phyloP scores from a whole-genome alignment of 2,113 vertebrate species.

The Pan troglodytes region NHGRI_mPanTro3-v2.1_pri NC_072410.2:36143001-36143500 shows the following conservation, averaged over 20 bases:
- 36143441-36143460: neutral
- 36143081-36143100: neutral
- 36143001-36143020: constrained; percentile 7
- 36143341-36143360: too few species aligned
- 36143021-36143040: constrained; percentile 36
- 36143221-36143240: too few species aligned
- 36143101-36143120: too few species aligned
- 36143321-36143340: too few species aligned
- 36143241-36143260: too few species aligned
- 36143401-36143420: neutral
- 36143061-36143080: neutral
- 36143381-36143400: neutral
- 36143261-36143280: neutral
- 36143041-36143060: constrained; percentile 18
- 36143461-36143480: too few species aligned
- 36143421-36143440: neutral
- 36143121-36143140: too few species aligned
- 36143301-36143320: neutral
- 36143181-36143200: too few species aligned
- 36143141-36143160: too few species aligned
- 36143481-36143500: too few species aligned
- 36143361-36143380: neutral
- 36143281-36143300: neutral
- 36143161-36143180: too few species aligned
- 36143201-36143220: too few species aligned